Conservation (phyloP, 2,888 invertebrate genomes). For the Philereme transversata region DNA sequence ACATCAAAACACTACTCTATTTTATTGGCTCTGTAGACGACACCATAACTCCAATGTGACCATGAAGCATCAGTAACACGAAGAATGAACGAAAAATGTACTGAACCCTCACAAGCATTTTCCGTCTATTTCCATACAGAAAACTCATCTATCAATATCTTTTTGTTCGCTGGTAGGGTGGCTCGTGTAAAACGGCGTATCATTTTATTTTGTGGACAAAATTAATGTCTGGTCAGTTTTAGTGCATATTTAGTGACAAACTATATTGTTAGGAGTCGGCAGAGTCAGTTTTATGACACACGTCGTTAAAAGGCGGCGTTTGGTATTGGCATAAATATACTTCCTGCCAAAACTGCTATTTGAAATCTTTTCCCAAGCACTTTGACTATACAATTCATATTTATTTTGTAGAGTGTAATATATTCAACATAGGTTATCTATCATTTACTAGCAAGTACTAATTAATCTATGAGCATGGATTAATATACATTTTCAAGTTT, state of each 20-base stretch:
- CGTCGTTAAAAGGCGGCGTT: conserved; percentile 23
- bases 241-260: conserved; percentile 26
- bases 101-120: not conserved
- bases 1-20: conserved; percentile 8
- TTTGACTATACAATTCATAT: not conserved
- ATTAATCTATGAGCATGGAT: no score
- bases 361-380: not conserved
- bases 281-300: conserved; percentile 26
- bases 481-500: no score
- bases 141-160: conserved; percentile 21
- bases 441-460: no score
- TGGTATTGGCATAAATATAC: conserved; percentile 16
- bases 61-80: no score
- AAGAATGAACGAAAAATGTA: no score
- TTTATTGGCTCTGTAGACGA: conserved; percentile 3
- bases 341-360: conserved; percentile 5
- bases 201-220: conserved; percentile 27
- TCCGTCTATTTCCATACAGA: conserved; percentile 4
- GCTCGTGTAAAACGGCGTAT: conserved; percentile 17
- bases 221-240: conserved; percentile 25
- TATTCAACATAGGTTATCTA: no score
- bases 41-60: no score
- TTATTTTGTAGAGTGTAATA: not conserved
- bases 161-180: conserved; percentile 12
- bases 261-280: conserved; percentile 22